These are phyloP conservation scores for Stomatorhinus walkeri DNA, from an alignment of 2,797 vertebrate genomes.

Conservation along the genomic window DNA sequence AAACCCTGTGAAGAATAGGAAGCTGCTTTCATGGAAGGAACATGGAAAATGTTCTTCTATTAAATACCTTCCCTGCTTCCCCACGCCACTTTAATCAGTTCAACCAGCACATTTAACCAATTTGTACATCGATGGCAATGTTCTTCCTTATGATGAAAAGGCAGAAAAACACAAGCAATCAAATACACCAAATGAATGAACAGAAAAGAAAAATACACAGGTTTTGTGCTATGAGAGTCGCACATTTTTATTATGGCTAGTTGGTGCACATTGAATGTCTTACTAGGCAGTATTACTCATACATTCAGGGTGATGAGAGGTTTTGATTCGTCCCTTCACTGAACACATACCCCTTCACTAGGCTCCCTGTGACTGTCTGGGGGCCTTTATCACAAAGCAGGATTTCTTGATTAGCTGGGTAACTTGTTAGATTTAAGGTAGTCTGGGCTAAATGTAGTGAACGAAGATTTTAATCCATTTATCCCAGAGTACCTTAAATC, in stretches of 20 bases:
- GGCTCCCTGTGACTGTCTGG: neutral
- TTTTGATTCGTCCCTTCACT: too few relatives aligned
- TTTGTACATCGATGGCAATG: neutral
- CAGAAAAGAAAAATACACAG: neutral
- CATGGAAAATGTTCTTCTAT: neutral
- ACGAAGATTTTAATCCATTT: neutral
- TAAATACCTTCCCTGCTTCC: neutral
- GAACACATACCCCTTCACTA: neutral
- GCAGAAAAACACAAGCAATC: neutral
- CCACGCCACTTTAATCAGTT: neutral
- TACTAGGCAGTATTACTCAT: neutral
- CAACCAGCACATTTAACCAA: neutral
- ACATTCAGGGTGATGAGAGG: neutral
- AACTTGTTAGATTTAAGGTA: neutral
- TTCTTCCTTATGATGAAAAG: neutral
- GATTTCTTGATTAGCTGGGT: neutral
- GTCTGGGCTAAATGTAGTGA: neutral
- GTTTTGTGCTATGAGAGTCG: neutral
- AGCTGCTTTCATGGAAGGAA: neutral
- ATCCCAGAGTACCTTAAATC: neutral
- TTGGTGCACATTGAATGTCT: neutral
- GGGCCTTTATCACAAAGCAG: neutral
- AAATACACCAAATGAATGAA: neutral
- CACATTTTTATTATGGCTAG: neutral
- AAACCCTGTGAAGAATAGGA: neutral